A percentile compares a stretch with the other conserved stretches of the same genome.
phyloP scores from a whole-genome alignment of 2,797 vertebrate genomes.

The Morus bassanus region DNA sequence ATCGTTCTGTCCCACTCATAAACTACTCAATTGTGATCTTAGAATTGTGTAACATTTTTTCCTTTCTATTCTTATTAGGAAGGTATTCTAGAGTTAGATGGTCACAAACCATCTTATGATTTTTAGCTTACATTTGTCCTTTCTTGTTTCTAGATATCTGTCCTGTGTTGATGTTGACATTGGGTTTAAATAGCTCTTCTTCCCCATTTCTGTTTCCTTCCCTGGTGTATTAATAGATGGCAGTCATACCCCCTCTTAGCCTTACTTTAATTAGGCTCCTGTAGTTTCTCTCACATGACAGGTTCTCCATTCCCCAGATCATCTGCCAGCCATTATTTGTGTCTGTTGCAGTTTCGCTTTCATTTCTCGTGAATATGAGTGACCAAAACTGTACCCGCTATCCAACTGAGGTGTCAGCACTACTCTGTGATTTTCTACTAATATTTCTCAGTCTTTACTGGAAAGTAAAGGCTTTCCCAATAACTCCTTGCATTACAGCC shows the following conservation, averaged over 20 bases:
- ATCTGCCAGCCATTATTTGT: background rate
- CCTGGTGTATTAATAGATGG: background rate
- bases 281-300: background rate
- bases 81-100: background rate
- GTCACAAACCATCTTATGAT: background rate
- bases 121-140: background rate
- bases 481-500: background rate
- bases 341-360: background rate
- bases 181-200: background rate
- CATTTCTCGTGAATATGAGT: background rate
- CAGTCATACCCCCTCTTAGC: background rate
- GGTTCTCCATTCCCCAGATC: background rate
- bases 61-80: background rate
- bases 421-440: background rate
- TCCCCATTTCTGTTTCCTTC: background rate
- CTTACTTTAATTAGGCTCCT: background rate
- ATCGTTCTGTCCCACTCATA: background rate
- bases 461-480: background rate
- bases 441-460: background rate
- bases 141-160: background rate
- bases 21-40: background rate
- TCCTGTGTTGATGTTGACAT: background rate
- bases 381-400: background rate
- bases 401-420: background rate
- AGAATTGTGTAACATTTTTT: background rate